Evolutionary conservation across 1,140 invertebrate species (phyloP).

Genomic region (Hylyphantes graminicola): DNA sequence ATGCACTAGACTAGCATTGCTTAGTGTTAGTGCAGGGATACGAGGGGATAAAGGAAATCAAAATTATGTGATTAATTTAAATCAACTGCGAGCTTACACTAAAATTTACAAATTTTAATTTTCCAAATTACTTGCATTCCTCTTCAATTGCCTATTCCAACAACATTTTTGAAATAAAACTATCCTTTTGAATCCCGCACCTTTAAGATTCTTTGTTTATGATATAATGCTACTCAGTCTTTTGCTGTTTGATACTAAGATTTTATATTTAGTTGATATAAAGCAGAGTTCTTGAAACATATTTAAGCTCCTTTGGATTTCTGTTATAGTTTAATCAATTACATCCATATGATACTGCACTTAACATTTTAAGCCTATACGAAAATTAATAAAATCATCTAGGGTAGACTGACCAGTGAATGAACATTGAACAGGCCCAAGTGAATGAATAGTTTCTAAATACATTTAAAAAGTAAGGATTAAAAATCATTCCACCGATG

Average conservation of each 20-base stretch:
- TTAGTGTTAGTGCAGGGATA: no score
- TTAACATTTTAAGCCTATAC: not conserved
- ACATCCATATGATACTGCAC: conserved; percentile 67
- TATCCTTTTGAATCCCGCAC: conserved; percentile 71
- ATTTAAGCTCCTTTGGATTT: conserved; percentile 70
- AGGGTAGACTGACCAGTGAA: no score
- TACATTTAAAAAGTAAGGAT: no score
- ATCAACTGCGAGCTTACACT: no score
- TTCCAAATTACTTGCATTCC: conserved; percentile 59
- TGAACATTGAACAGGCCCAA: no score
- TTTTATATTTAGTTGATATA: conserved; percentile 72
- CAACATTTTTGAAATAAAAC: conserved; percentile 68
- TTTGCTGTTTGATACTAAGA: conserved; percentile 70
- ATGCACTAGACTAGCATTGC: no score
- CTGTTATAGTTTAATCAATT: conserved; percentile 68
- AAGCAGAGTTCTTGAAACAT: conserved; percentile 69
- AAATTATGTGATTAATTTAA: no score
- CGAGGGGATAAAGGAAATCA: no score
- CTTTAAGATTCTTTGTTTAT: conserved; percentile 71
- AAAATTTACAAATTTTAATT: no score
- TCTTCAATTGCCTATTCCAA: conserved; percentile 68
- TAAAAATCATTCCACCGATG: no score
- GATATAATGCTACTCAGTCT: conserved; percentile 71
- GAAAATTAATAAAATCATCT: no score
- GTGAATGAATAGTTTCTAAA: no score